phyloP scores from a whole-genome alignment of 30 jellyfish, hydroid and myxozoan genomes.

The Chironex yamaguchii region DNA sequence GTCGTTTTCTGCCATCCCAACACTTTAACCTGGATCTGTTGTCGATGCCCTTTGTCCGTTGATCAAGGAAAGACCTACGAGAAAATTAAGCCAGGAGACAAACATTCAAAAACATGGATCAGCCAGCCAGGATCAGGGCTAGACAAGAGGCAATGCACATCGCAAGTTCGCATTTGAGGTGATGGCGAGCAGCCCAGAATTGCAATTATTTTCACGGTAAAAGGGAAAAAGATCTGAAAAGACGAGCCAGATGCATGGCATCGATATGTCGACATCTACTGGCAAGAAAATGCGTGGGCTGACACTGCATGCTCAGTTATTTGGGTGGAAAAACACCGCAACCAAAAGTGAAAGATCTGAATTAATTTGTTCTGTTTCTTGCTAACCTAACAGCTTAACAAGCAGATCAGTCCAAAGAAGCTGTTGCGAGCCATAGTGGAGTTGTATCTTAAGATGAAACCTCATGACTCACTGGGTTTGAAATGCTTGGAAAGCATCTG shows the following conservation, averaged over 20 bases:
- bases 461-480: constrained; percentile 53
- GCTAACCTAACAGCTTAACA: constrained; percentile 66
- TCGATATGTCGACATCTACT: no score
- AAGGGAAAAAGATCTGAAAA: no score
- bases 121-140: no score
- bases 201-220: no score
- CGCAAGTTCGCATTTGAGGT: constrained; percentile 40
- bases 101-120: constrained; percentile 30
- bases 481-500: constrained; percentile 49
- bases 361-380: constrained; percentile 60
- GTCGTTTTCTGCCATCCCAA: constrained; percentile 49
- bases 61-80: constrained; percentile 51
- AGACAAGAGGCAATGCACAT: constrained; percentile 55
- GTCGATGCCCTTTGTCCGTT: constrained; percentile 77
- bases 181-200: no score
- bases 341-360: constrained; percentile 50
- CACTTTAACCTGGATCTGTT: constrained; percentile 44
- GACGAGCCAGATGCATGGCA: no score
- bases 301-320: no score
- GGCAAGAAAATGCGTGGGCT: no score
- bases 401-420: constrained; percentile 35
- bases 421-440: no score
- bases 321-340: constrained; percentile 11
- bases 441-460: constrained; percentile 45
- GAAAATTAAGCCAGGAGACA: constrained; percentile 38